Evolutionary conservation across 37 sponge, comb jelly and placozoan genomes (phyloP).

Genomic region (Amphimedon queenslandica): DNA sequence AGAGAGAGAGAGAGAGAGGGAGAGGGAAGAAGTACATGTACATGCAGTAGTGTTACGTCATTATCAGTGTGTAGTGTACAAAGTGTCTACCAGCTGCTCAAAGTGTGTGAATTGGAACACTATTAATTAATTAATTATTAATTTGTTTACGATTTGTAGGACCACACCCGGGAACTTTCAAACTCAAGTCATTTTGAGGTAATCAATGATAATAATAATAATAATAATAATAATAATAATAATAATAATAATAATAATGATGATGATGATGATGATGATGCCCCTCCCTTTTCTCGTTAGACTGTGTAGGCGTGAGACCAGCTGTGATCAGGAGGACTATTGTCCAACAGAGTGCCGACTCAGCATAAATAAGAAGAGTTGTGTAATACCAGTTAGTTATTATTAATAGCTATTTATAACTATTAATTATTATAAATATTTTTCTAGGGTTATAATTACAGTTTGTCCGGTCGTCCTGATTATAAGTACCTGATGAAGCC

Average conservation of each 20-base stretch:
- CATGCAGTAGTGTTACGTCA: too few species aligned
- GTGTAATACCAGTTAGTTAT: conserved; percentile 50
- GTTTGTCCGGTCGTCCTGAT: conserved; percentile 19
- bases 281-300: too few species aligned
- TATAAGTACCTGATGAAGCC: conserved; percentile 44
- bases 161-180: background rate
- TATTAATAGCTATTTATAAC: too few species aligned
- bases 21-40: conserved; percentile 6
- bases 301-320: conserved; percentile 59
- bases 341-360: conserved; percentile 66
- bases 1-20: conserved; percentile 37
- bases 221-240: conserved; percentile 7
- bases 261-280: too few species aligned
- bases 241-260: too few species aligned
- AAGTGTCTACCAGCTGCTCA: too few species aligned
- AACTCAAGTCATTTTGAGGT: background rate
- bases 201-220: too few species aligned
- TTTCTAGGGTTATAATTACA: conserved; percentile 31
- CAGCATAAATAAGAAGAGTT: conserved; percentile 38
- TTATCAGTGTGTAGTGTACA: too few species aligned
- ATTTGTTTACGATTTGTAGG: background rate
- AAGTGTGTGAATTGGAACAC: too few species aligned
- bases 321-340: conserved; percentile 68
- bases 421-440: conserved; percentile 2
- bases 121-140: too few species aligned